A percentile compares a stretch with the other conserved stretches of the same genome.
Evolutionary conservation across 30 jellyfish, hydroid and myxozoan species (phyloP).

Genomic region (Sanderia malayensis): DNA sequence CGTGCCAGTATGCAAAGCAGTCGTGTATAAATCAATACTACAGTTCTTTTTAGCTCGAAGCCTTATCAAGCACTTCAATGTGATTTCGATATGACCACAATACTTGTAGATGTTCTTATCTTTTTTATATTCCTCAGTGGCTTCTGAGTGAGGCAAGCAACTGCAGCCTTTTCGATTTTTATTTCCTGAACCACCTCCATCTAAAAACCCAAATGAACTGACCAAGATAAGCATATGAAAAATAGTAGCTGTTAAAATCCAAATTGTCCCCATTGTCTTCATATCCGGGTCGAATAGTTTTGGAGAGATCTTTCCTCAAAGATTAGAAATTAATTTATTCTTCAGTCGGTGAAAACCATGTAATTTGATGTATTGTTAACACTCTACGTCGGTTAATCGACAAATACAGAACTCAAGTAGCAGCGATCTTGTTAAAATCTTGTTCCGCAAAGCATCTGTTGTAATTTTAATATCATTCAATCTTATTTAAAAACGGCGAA

Average conservation of each 20-base stretch:
- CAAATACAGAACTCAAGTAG: slow-evolving; percentile 57
- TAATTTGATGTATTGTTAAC: slow-evolving; percentile 60
- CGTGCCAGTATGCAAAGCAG: slow-evolving; percentile 36
- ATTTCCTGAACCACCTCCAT: slow-evolving; percentile 13
- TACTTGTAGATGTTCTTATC: slow-evolving; percentile 19
- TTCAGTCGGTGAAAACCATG: slow-evolving; percentile 13
- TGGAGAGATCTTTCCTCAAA: slow-evolving; percentile 20
- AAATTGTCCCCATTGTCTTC: slow-evolving; percentile 60
- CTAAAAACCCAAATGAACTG: slow-evolving; percentile 34
- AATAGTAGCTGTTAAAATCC: slow-evolving; percentile 45
- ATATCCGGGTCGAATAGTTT: slow-evolving; percentile 68
- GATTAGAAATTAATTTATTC: slow-evolving; percentile 34
- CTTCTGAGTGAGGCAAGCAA: slow-evolving; percentile 36
- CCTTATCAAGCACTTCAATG: slow-evolving; percentile 31
- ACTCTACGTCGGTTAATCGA: slow-evolving; percentile 44
- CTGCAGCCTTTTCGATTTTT: slow-evolving; percentile 19
- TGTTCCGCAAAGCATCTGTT: slow-evolving; percentile 55
- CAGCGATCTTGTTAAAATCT: slow-evolving; percentile 52
- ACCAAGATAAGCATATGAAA: slow-evolving; percentile 51
- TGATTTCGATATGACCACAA: slow-evolving; percentile 35
- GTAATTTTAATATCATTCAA: slow-evolving; percentile 59
- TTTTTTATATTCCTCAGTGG: slow-evolving; percentile 28
- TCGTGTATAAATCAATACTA: slow-evolving; percentile 15
- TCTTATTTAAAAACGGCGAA: slow-evolving; percentile 31
- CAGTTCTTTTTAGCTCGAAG: slow-evolving; percentile 23